Conservation (phyloP, 2,113 vertebrate species). For the Pelobates fuscus region DNA sequence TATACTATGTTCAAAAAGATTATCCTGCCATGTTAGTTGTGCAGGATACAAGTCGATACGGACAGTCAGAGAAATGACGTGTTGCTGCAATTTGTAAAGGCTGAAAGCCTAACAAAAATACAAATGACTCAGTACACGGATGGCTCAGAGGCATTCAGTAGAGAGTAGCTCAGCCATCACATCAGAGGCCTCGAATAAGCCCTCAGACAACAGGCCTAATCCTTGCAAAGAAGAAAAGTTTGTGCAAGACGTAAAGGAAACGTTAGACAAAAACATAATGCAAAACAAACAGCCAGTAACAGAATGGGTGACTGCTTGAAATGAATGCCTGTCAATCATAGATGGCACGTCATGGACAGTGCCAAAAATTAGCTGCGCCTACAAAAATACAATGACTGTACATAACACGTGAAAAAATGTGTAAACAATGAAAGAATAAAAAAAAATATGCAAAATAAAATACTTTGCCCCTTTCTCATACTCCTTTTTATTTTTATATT, state of each 20-base stretch:
- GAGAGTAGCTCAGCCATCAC: constrained; percentile 29
- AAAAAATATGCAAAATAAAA: too few relatives aligned
- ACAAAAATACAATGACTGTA: too few relatives aligned
- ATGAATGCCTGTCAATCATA: constrained; percentile 27
- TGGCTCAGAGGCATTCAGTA: constrained; percentile 43
- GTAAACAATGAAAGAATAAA: too few relatives aligned
- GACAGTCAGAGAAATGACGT: constrained; percentile 20
- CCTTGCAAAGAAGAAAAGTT: constrained; percentile 35
- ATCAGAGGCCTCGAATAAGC: constrained; percentile 35
- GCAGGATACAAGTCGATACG: constrained; percentile 33
- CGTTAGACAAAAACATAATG: constrained; percentile 25
- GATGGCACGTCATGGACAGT: constrained; percentile 3
- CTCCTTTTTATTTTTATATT: too few relatives aligned
- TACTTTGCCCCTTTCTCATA: too few relatives aligned
- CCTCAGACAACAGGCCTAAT: constrained; percentile 42
- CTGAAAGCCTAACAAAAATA: constrained; percentile 29
- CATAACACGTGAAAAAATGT: too few relatives aligned
- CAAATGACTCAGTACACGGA: constrained; percentile 15
- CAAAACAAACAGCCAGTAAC: constrained; percentile 27
- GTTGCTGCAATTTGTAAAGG: constrained; percentile 20
- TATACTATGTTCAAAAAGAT: constrained; percentile 37
- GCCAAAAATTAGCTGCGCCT: constrained; percentile 17
- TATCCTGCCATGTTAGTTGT: constrained; percentile 41
- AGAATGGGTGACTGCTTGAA: constrained; percentile 35
- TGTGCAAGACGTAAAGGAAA: constrained; percentile 39